phyloP scores from a whole-genome alignment of 2,797 vertebrate species.

The Periparus ater region DNA sequence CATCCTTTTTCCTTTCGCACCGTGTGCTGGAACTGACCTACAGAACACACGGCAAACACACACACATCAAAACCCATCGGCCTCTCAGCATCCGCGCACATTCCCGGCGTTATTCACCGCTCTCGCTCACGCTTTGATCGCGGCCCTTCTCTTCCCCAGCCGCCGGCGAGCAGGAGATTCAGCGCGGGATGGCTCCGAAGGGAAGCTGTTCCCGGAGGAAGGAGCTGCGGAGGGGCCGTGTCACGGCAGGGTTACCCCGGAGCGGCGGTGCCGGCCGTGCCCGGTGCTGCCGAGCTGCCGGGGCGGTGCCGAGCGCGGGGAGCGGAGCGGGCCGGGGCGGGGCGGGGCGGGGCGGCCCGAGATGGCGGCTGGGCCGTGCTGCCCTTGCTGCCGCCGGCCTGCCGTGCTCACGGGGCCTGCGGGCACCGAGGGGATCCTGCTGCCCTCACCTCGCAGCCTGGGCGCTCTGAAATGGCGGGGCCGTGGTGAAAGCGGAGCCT shows the following conservation, averaged over 20 bases:
- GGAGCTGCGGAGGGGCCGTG: neutral
- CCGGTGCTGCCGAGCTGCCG: neutral
- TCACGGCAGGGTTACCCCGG: neutral
- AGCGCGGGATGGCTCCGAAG: fast-evolving
- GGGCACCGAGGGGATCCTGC: too few species aligned
- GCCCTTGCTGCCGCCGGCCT: too few species aligned
- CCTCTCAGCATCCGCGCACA: fast-evolving
- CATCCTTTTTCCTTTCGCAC: slow-evolving; percentile 37
- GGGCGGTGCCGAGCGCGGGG: neutral
- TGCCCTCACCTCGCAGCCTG: too few species aligned
- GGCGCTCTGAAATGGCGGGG: fast-evolving
- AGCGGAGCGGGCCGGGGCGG: neutral
- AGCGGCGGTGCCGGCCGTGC: neutral
- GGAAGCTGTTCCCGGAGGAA: fast-evolving
- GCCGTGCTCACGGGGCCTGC: too few species aligned
- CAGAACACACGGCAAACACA: neutral
- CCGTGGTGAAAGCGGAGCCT: fast-evolving
- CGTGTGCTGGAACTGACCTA: neutral
- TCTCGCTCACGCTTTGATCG: fast-evolving
- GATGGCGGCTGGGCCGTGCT: neutral
- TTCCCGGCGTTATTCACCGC: fast-evolving
- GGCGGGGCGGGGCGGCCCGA: neutral
- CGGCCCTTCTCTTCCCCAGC: neutral
- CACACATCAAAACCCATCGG: neutral
- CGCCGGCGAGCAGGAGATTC: neutral